Conservation (phyloP, 2,888 invertebrate genomes). For the Neocrepidodera transversa region DNA sequence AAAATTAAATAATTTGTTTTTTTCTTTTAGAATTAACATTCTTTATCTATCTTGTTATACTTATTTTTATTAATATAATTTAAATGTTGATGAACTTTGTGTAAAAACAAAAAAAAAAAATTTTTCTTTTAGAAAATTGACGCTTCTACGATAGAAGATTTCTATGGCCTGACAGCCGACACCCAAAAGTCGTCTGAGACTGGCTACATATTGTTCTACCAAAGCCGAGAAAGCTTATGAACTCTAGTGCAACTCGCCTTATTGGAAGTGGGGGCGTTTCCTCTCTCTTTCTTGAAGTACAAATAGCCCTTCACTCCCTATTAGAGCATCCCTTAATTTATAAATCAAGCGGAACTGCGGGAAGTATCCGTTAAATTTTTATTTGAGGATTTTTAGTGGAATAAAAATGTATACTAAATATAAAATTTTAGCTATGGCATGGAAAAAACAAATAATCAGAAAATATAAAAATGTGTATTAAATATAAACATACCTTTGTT, state of each 20-base stretch:
- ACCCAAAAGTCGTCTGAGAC: slow-evolving; percentile 99
- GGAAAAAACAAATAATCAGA: too few relatives aligned
- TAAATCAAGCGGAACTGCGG: not conserved
- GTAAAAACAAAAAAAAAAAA: too few relatives aligned
- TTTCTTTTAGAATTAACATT: too few relatives aligned
- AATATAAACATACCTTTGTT: too few relatives aligned
- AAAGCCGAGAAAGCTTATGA: slow-evolving; percentile 70
- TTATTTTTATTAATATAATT: not conserved
- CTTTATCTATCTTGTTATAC: too few relatives aligned
- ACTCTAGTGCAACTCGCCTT: slow-evolving; percentile 34
- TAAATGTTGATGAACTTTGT: too few relatives aligned
- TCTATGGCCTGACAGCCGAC: slow-evolving; percentile 98
- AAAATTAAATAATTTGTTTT: too few relatives aligned
- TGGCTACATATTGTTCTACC: slow-evolving; percentile 99
- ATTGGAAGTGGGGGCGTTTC: slow-evolving; percentile 17
- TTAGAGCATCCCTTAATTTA: slow-evolving; percentile 8
- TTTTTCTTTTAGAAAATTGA: slow-evolving; percentile 91
- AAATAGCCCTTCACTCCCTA: slow-evolving; percentile 32
- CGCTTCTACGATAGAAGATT: slow-evolving; percentile 98
- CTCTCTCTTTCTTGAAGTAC: slow-evolving; percentile 30
- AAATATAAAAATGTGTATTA: too few relatives aligned
- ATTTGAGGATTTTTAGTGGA: not conserved
- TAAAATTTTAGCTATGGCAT: too few relatives aligned
- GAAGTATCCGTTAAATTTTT: not conserved
- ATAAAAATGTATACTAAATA: too few relatives aligned